Evolutionary conservation across 2,113 vertebrate genomes (phyloP).

Genomic region (Callorhinus ursinus): DNA sequence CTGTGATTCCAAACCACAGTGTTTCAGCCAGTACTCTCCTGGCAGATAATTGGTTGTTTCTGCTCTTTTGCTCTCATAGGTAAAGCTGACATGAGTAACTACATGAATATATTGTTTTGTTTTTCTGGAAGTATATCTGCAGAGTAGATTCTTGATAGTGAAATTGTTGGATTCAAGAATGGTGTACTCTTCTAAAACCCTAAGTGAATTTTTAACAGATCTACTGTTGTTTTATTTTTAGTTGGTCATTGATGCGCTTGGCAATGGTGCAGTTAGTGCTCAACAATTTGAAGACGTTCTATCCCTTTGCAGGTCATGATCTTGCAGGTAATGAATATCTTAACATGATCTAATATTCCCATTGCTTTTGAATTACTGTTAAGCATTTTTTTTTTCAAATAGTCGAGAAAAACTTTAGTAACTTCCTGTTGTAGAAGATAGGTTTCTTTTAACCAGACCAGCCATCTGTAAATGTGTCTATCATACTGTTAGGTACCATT

Average conservation of each 20-base stretch:
- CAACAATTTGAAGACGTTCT: slow-evolving; percentile 96
- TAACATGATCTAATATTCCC: background rate
- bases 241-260: slow-evolving; percentile 98
- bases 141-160: background rate
- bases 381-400: background rate
- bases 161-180: background rate
- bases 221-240: slow-evolving; percentile 83
- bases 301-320: slow-evolving; percentile 97
- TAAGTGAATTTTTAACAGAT: slow-evolving; percentile 56
- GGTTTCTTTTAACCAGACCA: slow-evolving; percentile 8
- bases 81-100: slow-evolving; percentile 21
- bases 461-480: background rate
- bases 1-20: background rate
- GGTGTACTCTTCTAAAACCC: background rate
- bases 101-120: background rate
- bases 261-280: slow-evolving; percentile 97
- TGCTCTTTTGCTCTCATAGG: background rate
- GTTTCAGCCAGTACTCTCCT: background rate
- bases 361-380: slow-evolving; percentile 41
- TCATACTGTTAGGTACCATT: background rate
- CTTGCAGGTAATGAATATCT: slow-evolving; percentile 91
- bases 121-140: background rate
- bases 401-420: background rate
- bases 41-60: background rate
- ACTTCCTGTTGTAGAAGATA: background rate